Conservation (phyloP, 2,888 invertebrate species). For the Campoplex capitator region DNA sequence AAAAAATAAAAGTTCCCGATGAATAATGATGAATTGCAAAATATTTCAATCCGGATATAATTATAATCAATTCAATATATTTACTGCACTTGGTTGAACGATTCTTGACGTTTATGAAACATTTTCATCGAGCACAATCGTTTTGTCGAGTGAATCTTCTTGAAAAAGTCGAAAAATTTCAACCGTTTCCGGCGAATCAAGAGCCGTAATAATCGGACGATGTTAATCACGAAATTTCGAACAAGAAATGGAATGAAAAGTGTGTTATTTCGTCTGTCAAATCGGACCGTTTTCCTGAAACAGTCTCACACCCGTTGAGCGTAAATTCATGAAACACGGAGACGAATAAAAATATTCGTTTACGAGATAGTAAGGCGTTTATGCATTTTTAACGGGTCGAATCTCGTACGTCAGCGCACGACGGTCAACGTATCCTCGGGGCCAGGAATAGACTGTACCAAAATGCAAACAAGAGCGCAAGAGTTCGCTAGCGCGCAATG, state of each 20-base stretch:
- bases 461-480: constrained; percentile 54
- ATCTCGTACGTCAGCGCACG: constrained; percentile 51
- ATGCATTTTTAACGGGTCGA: constrained; percentile 57
- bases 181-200: not conserved
- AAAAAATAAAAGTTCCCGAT: no score
- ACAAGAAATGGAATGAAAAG: not conserved
- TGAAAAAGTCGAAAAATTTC: not conserved
- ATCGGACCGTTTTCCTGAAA: not conserved
- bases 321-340: not conserved
- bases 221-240: not conserved
- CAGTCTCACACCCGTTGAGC: not conserved
- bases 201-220: not conserved
- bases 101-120: not conserved
- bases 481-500: constrained; percentile 25
- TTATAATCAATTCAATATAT: no score
- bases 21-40: no score
- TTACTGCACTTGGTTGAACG: no score
- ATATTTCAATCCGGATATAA: no score
- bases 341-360: constrained; percentile 29
- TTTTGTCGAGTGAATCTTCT: not conserved
- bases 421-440: constrained; percentile 52
- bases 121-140: not conserved
- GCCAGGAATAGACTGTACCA: constrained; percentile 59
- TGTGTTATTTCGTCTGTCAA: not conserved
- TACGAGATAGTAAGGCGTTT: constrained; percentile 39